These are phyloP conservation scores for Pseudopleuronectes americanus DNA, from an alignment of 2,797 vertebrate genomes.

Conservation along the genomic window DNA sequence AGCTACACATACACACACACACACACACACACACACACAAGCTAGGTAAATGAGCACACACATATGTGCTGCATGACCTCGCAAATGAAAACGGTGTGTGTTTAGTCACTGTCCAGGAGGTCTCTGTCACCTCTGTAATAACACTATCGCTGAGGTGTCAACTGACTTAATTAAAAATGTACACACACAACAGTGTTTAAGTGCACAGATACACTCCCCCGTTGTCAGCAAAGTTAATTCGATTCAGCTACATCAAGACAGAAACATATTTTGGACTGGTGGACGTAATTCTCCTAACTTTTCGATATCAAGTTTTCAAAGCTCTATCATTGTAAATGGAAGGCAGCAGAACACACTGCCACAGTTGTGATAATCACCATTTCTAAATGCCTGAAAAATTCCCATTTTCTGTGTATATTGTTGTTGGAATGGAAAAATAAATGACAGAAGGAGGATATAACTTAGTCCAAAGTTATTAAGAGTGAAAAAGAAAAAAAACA, in stretches of 20 bases:
- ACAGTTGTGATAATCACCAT: not conserved
- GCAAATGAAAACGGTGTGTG: slow-evolving; percentile 63
- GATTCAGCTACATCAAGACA: slow-evolving; percentile 43
- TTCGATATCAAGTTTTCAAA: slow-evolving; percentile 42
- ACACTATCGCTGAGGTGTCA: slow-evolving; percentile 53
- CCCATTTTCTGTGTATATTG: too few species aligned
- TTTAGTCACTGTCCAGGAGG: slow-evolving; percentile 73
- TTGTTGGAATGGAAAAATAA: too few species aligned
- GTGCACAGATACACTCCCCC: slow-evolving; percentile 14
- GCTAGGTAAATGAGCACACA: slow-evolving; percentile 30
- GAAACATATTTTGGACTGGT: slow-evolving; percentile 18
- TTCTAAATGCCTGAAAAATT: too few species aligned
- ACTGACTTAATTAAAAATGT: slow-evolving; percentile 69
- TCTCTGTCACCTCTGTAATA: slow-evolving; percentile 68
- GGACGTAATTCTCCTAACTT: slow-evolving; percentile 36
- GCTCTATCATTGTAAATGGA: slow-evolving; percentile 1
- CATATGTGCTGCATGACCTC: slow-evolving; percentile 29
- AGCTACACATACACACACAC: not conserved
- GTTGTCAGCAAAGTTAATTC: slow-evolving; percentile 58
- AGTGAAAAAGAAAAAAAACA: too few species aligned
- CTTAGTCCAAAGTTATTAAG: too few species aligned
- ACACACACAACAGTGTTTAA: slow-evolving; percentile 1
- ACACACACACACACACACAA: slow-evolving; percentile 7
- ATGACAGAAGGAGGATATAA: too few species aligned
- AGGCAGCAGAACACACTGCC: not conserved